Percentiles rank a stretch among this genome's conserved stretches.
Conservation (phyloP, 2,113 vertebrate species). For the Chrysemys picta region DNA sequence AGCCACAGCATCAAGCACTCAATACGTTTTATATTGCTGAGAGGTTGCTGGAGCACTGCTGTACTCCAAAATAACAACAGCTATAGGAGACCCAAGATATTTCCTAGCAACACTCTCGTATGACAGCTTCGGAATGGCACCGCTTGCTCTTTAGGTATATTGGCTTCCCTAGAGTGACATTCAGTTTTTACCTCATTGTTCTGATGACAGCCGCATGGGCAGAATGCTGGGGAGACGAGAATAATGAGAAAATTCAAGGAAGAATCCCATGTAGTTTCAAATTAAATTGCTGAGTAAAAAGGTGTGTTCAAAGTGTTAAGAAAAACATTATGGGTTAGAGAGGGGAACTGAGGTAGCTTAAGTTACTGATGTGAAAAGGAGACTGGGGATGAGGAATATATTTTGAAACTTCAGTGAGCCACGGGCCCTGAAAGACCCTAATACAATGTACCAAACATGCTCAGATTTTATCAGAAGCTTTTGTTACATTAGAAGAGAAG, state of each 20-base stretch:
- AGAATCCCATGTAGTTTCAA: neutral
- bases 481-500: neutral
- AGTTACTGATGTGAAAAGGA: neutral
- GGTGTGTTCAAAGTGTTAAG: neutral
- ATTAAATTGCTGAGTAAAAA: neutral
- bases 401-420: neutral
- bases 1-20: neutral
- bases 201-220: neutral
- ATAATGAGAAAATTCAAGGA: neutral
- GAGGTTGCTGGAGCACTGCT: neutral
- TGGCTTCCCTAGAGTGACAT: neutral
- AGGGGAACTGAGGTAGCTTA: neutral
- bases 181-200: neutral
- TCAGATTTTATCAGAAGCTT: neutral
- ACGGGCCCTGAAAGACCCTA: neutral
- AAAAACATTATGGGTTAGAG: neutral
- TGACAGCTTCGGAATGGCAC: neutral
- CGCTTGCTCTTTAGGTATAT: fast-evolving
- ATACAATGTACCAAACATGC: neutral
- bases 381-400: neutral
- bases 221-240: neutral
- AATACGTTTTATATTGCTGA: neutral
- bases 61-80: neutral
- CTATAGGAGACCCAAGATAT: fast-evolving
- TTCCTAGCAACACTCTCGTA: neutral